Conservation (phyloP, 2,113 vertebrate genomes). For the Parus major region DNA sequence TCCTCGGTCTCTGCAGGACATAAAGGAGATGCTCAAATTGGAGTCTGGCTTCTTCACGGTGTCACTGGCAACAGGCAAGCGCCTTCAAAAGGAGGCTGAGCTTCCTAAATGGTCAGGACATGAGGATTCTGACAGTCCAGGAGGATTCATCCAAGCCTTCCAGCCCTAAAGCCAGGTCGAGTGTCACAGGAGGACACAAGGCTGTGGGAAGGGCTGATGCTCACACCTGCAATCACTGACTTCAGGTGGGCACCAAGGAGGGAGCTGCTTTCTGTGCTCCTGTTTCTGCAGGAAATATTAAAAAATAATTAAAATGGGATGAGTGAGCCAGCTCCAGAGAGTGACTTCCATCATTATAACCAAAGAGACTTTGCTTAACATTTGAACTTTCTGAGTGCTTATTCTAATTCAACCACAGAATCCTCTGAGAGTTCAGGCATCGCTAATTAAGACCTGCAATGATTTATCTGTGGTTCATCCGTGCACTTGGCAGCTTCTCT, state of each 20-base stretch:
- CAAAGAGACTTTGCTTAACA: not conserved
- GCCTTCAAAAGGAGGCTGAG: not conserved
- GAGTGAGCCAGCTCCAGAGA: not conserved
- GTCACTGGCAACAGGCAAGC: not conserved
- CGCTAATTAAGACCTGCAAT: not conserved
- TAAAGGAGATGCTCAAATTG: not conserved
- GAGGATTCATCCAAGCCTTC: not conserved
- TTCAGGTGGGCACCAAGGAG: not conserved
- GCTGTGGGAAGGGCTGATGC: not conserved
- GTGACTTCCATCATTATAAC: not conserved
- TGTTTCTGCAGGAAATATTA: not conserved
- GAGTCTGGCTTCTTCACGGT: not conserved
- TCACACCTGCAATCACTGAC: not conserved
- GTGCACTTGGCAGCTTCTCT: not conserved
- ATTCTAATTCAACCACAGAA: conserved; percentile 38
- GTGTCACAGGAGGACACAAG: not conserved
- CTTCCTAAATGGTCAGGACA: not conserved
- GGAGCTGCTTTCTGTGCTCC: not conserved
- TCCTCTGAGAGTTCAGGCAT: not conserved
- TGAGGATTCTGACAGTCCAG: not conserved
- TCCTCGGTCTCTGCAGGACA: not conserved
- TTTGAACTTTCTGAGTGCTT: conserved; percentile 17
- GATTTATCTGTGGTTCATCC: conserved; percentile 5
- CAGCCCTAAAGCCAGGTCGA: not conserved
- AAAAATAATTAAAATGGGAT: not conserved